Percentiles rank a stretch among this genome's conserved stretches.
Evolutionary conservation across 2,113 vertebrate species (phyloP).

Genomic region (Microtus oregoni): DNA sequence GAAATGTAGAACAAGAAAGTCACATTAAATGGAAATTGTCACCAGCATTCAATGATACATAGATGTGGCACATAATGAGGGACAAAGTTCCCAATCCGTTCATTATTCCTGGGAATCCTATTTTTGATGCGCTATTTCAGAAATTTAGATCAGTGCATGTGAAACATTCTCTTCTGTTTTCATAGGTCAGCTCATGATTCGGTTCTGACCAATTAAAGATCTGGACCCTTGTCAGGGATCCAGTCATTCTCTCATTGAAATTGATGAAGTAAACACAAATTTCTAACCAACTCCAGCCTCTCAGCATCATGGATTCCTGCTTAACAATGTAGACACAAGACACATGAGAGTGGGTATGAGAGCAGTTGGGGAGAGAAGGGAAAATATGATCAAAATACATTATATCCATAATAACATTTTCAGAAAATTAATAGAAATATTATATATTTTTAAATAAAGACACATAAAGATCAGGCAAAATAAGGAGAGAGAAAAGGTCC

Average conservation of each 20-base stretch:
- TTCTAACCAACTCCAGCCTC: neutral
- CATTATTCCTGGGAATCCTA: neutral
- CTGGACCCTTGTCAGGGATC: neutral
- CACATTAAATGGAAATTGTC: neutral
- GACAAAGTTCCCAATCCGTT: neutral
- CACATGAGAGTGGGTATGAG: neutral
- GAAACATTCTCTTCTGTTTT: neutral
- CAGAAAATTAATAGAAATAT: neutral
- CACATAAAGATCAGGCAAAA: neutral
- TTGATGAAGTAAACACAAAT: neutral
- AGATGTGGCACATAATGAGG: neutral
- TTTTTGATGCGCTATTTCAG: neutral
- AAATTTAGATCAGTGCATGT: neutral
- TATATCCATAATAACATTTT: neutral
- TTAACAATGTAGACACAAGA: neutral
- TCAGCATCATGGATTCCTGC: neutral
- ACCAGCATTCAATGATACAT: neutral
- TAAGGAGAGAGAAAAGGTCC: neutral
- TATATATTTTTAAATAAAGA: neutral
- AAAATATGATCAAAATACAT: neutral
- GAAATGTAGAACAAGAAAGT: neutral
- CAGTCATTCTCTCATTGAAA: neutral
- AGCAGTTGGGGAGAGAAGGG: neutral
- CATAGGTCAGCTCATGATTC: neutral
- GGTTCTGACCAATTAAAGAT: neutral